Conservation (phyloP, 2,797 vertebrate genomes). For the Odontamblyopus lacepedii region DNA sequence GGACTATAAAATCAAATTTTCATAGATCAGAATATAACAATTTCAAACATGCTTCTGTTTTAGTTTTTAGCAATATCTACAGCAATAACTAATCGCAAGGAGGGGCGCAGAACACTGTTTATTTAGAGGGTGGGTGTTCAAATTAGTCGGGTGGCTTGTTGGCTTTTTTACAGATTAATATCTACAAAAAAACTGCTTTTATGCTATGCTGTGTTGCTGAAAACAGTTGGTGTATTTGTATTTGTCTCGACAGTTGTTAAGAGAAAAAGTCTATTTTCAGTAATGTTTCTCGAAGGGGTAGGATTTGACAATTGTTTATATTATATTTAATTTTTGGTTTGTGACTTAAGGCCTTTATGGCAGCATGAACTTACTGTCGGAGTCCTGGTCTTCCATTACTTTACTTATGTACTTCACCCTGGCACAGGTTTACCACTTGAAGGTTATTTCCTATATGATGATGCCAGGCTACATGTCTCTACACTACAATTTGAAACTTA, state of each 20-base stretch:
- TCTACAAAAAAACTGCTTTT: slow-evolving; percentile 2
- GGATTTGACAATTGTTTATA: neutral
- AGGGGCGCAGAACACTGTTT: neutral
- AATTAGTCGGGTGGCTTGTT: neutral
- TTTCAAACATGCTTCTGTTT: too few species aligned
- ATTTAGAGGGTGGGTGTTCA: slow-evolving; percentile 4
- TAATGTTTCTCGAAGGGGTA: neutral
- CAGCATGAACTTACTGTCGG: neutral
- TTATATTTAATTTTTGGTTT: too few species aligned
- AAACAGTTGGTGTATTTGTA: neutral
- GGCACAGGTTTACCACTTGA: too few species aligned
- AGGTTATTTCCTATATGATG: too few species aligned
- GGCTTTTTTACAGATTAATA: slow-evolving; percentile 1
- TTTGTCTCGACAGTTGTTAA: too few species aligned
- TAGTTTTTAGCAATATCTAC: neutral
- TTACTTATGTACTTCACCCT: too few species aligned
- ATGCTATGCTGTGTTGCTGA: neutral
- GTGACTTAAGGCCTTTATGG: neutral
- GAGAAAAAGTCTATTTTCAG: too few species aligned
- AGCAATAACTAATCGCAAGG: neutral
- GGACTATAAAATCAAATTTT: too few species aligned
- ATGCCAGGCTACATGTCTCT: neutral
- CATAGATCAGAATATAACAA: too few species aligned
- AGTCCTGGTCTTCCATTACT: too few species aligned
- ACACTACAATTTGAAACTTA: neutral